Conservation (phyloP, 1,140 invertebrate species). For the Drosophila bocki region DNA sequence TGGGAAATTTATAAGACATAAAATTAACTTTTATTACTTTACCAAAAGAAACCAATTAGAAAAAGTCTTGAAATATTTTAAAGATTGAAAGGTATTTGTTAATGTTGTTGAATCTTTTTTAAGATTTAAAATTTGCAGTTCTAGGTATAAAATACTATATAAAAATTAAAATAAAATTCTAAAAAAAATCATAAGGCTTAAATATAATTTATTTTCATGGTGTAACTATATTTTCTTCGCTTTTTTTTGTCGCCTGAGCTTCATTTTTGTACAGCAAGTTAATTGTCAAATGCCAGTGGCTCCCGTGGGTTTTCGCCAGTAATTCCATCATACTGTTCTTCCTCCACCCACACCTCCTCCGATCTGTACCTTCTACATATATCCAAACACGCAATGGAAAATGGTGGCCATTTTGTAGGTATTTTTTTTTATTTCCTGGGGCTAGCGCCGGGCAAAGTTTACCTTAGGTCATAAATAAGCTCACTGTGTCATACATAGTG, state of each 20-base stretch:
- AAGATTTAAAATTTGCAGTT: too few species aligned
- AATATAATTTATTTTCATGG: slow-evolving; percentile 1
- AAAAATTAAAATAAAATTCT: too few species aligned
- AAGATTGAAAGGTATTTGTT: too few species aligned
- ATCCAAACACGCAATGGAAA: slow-evolving; percentile 43
- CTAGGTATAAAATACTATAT: too few species aligned
- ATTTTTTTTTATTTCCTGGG: neutral
- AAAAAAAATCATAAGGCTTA: neutral
- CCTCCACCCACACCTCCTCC: slow-evolving; percentile 3
- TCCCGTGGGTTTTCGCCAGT: slow-evolving; percentile 26
- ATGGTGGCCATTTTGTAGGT: slow-evolving; percentile 41
- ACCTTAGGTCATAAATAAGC: slow-evolving; percentile 67
- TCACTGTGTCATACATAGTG: slow-evolving; percentile 59
- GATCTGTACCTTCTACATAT: slow-evolving; percentile 5
- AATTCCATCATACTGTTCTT: slow-evolving; percentile 25
- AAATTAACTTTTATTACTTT: too few species aligned
- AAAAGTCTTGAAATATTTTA: too few species aligned
- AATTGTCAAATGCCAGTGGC: slow-evolving; percentile 45
- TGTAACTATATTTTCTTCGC: neutral
- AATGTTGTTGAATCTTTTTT: too few species aligned
- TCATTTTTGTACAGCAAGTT: slow-evolving; percentile 12
- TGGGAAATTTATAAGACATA: too few species aligned
- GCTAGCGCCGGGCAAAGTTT: slow-evolving; percentile 57
- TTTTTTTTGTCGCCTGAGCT: slow-evolving; percentile 38
- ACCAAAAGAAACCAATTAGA: too few species aligned